Conservation (phyloP, 2,113 vertebrate genomes). For the Rhinolophus sinicus region DNA sequence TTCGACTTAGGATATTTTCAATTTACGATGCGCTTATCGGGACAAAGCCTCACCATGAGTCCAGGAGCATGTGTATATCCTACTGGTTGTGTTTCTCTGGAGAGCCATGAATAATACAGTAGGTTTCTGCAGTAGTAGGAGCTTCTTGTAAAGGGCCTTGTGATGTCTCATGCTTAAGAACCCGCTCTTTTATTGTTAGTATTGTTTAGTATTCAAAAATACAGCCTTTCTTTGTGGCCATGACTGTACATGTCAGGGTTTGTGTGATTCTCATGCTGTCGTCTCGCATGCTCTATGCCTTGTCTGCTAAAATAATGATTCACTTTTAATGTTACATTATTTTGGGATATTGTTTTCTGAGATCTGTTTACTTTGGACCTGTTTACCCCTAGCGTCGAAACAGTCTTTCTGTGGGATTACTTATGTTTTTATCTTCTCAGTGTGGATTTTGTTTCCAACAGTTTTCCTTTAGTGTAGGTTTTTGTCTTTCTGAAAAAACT, state of each 20-base stretch:
- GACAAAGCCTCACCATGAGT: too few species aligned
- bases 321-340: neutral
- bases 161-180: neutral
- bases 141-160: neutral
- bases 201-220: neutral
- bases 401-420: neutral
- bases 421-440: neutral
- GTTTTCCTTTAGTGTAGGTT: neutral
- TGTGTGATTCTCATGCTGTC: neutral
- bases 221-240: neutral
- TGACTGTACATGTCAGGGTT: neutral
- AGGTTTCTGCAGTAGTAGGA: neutral
- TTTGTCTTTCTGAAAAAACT: neutral
- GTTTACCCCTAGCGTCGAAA: neutral
- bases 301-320: neutral
- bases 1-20: neutral
- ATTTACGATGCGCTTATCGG: neutral
- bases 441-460: neutral
- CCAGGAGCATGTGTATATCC: neutral
- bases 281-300: neutral
- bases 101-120: neutral
- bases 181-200: neutral
- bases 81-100: neutral
- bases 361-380: neutral
- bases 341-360: neutral